Evolutionary conservation across 2,797 vertebrate species (phyloP).

Genomic region (Menidia menidia): DNA sequence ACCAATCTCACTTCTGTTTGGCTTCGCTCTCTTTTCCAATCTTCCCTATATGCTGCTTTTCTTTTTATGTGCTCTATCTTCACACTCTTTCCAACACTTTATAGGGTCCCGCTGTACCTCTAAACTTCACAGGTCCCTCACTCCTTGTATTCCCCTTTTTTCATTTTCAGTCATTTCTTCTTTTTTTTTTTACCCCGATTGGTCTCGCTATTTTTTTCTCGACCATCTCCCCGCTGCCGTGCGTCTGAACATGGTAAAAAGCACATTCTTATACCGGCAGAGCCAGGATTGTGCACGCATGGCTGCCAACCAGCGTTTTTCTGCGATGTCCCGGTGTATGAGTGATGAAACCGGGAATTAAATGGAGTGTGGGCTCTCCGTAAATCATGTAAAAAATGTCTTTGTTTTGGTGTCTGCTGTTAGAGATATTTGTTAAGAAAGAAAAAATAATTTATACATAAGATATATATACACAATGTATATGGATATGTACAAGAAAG

Average conservation of each 20-base stretch:
- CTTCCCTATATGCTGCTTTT: slow-evolving; percentile 46
- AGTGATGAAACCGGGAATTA: slow-evolving; percentile 3
- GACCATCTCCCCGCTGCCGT: slow-evolving; percentile 21
- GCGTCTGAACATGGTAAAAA: slow-evolving; percentile 32
- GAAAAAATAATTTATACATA: no score
- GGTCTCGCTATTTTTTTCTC: slow-evolving; percentile 40
- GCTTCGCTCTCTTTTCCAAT: slow-evolving; percentile 68
- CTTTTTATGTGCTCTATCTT: slow-evolving; percentile 68
- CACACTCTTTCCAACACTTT: slow-evolving; percentile 66
- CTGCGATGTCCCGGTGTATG: neutral
- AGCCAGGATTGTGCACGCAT: slow-evolving; percentile 17
- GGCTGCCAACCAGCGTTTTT: slow-evolving; percentile 4
- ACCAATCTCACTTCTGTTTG: slow-evolving; percentile 69
- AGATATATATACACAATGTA: no score
- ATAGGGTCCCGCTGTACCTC: slow-evolving; percentile 72
- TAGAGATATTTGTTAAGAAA: no score
- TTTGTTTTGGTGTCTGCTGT: neutral
- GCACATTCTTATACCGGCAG: slow-evolving; percentile 19
- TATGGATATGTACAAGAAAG: no score
- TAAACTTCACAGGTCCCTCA: slow-evolving; percentile 70
- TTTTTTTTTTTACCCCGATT: slow-evolving; percentile 23
- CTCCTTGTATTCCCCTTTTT: slow-evolving; percentile 51
- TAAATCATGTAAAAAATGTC: neutral
- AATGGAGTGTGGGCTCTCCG: neutral
- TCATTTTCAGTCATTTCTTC: slow-evolving; percentile 33